phyloP scores from a whole-genome alignment of 2,113 vertebrate genomes.

The Ciconia stormi region DNA sequence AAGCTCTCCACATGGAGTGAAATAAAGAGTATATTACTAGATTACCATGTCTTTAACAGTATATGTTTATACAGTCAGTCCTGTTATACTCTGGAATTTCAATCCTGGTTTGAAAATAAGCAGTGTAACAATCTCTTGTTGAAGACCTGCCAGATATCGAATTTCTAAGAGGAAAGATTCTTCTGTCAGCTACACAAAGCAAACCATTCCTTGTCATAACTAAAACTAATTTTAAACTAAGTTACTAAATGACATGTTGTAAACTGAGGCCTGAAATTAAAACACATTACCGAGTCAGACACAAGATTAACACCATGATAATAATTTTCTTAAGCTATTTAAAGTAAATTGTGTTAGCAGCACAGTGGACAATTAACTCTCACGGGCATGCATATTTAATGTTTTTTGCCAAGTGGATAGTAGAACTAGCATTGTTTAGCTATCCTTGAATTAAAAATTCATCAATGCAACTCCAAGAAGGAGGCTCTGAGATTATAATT shows the following conservation, averaged over 20 bases:
- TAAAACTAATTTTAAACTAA: neutral
- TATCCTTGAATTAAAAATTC: neutral
- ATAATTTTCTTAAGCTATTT: neutral
- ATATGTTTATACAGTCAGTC: neutral
- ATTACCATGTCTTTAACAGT: neutral
- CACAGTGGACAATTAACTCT: neutral
- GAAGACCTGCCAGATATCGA: neutral
- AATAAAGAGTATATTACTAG: neutral
- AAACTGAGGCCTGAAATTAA: neutral
- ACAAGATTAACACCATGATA: neutral
- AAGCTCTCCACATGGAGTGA: neutral
- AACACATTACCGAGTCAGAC: neutral
- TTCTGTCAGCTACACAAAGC: neutral
- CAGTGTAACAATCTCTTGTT: neutral
- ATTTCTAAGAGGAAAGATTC: neutral
- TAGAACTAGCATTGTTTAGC: neutral
- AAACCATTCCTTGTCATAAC: neutral
- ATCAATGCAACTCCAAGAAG: neutral
- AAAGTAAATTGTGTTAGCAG: neutral
- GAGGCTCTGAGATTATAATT: neutral
- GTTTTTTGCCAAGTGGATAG: neutral
- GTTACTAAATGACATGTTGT: neutral
- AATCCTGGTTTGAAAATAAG: neutral
- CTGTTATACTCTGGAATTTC: neutral
- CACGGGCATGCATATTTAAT: neutral